A percentile compares a stretch with the other conserved stretches of the same genome.
phyloP scores from a whole-genome alignment of 2,888 invertebrate species.

The Noctua fimbriata region DNA sequence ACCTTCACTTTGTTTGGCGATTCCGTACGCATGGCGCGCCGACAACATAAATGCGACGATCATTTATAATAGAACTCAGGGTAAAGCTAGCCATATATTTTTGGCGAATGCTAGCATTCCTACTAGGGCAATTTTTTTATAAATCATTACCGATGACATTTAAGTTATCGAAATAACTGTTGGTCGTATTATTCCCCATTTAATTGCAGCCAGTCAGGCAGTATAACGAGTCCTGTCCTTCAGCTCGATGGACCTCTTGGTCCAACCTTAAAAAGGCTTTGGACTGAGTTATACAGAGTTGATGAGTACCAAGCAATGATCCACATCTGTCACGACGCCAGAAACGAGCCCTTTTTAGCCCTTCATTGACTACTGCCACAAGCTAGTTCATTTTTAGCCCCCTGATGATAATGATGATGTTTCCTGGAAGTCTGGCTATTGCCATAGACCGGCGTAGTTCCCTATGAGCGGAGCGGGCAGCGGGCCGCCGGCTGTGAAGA shows the following conservation, averaged over 20 bases:
- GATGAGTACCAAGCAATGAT: neutral
- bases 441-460: constrained; percentile 98
- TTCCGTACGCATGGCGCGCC: neutral
- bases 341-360: neutral
- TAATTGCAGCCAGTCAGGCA: neutral
- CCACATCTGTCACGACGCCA: neutral
- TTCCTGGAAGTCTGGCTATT: constrained; percentile 83
- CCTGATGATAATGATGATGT: neutral
- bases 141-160: neutral
- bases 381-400: neutral
- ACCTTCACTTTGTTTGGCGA: neutral
- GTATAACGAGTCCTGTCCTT: neutral
- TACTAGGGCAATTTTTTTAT: neutral
- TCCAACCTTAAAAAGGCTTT: neutral
- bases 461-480: constrained; percentile 97
- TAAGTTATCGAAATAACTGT: neutral
- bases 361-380: neutral
- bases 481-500: constrained; percentile 99
- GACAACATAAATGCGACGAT: neutral
- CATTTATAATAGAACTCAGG: neutral
- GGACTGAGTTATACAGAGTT: neutral
- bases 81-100: neutral
- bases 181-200: neutral
- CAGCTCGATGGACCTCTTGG: neutral
- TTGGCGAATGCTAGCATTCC: neutral